Percentiles rank a stretch among this genome's conserved stretches.
Conservation (phyloP, 2,113 vertebrate species). For the Siniperca chuatsi region DNA sequence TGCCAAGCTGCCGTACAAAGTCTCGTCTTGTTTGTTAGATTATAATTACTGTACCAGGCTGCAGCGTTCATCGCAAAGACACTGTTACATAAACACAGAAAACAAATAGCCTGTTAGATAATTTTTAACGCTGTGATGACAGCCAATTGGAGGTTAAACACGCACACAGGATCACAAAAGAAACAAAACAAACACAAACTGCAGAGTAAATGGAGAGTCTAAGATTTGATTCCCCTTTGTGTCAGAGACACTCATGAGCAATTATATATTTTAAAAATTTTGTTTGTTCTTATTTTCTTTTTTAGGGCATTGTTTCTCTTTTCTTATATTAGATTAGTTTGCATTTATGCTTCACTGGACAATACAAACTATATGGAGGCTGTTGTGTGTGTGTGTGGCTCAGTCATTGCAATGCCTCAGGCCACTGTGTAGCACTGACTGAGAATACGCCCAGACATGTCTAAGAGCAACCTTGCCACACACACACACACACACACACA, state of each 20-base stretch:
- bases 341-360: neutral
- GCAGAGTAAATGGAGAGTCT: neutral
- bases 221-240: neutral
- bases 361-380: neutral
- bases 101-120: constrained; percentile 13
- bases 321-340: neutral
- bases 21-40: constrained; percentile 28
- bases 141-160: neutral
- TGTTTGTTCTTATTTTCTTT: neutral
- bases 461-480: constrained; percentile 30
- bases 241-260: neutral
- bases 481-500: constrained; percentile 20
- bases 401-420: constrained; percentile 29
- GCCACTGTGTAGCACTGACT: constrained; percentile 12
- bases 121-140: neutral
- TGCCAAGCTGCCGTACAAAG: constrained; percentile 17
- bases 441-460: constrained; percentile 78
- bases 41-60: neutral
- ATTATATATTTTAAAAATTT: neutral
- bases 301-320: neutral
- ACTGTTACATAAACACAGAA: constrained; percentile 25
- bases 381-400: neutral
- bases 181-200: neutral
- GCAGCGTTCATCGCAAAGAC: constrained; percentile 7
- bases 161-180: neutral